phyloP scores from a whole-genome alignment of 2,113 vertebrate genomes.

The Turnix velox region DNA sequence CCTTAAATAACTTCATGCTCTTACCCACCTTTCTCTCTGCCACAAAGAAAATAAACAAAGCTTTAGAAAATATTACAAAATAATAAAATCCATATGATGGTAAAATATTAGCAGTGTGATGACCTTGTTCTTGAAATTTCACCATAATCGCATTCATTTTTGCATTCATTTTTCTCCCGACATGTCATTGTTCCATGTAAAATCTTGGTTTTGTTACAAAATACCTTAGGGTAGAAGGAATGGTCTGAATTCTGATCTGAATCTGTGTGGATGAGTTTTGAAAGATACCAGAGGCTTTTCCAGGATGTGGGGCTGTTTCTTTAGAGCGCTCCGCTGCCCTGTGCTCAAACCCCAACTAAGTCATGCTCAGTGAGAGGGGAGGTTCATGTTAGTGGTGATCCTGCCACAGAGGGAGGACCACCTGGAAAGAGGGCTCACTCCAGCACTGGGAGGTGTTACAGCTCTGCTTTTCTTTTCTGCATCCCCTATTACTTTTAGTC shows the following conservation, averaged over 20 bases:
- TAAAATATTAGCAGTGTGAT: not conserved
- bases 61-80: conserved; percentile 35
- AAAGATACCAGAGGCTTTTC: not conserved
- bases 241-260: not conserved
- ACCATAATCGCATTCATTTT: not conserved
- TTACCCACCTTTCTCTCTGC: not conserved
- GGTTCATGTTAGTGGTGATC: not conserved
- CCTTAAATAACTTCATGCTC: not conserved
- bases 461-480: not conserved
- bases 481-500: not conserved
- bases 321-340: not conserved
- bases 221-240: not conserved
- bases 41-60: conserved; percentile 39
- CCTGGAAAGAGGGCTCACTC: not conserved
- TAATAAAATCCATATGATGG: not conserved
- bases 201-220: not conserved
- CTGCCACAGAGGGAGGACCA: rapidly evolving
- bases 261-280: not conserved
- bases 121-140: not conserved
- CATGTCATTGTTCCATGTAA: not conserved
- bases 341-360: rapidly evolving
- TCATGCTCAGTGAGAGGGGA: not conserved
- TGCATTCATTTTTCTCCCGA: not conserved
- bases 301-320: not conserved
- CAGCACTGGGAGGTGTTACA: not conserved